These are phyloP conservation scores for Phalacrocorax aristotelis DNA, from an alignment of 2,113 vertebrate species.

Conservation along the genomic window DNA sequence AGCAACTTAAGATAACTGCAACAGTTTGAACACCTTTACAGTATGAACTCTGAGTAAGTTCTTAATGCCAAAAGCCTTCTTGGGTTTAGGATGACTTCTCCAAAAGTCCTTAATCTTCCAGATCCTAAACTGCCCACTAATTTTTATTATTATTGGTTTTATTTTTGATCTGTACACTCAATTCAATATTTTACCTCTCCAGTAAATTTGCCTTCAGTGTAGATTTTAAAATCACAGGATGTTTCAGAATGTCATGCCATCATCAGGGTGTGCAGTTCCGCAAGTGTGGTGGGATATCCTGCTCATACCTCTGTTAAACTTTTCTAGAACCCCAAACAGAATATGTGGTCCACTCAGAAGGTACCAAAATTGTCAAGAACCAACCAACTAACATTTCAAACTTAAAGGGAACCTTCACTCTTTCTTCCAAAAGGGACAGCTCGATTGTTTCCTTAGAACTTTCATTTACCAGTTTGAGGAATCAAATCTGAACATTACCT, in stretches of 20 bases:
- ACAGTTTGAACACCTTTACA: not conserved
- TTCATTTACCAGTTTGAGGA: not conserved
- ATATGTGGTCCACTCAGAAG: not conserved
- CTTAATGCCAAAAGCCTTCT: not conserved
- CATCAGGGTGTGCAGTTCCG: not conserved
- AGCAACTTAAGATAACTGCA: not conserved
- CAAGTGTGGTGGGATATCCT: not conserved
- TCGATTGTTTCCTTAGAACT: not conserved
- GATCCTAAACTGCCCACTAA: not conserved
- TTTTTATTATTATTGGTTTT: not conserved
- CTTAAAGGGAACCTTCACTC: not conserved
- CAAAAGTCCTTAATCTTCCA: not conserved
- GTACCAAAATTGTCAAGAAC: not conserved
- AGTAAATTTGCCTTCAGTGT: not conserved
- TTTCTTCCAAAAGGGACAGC: not conserved
- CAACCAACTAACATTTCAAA: not conserved
- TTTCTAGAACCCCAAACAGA: not conserved
- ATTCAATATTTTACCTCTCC: not conserved
- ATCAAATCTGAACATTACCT: not conserved
- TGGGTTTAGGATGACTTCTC: not conserved
- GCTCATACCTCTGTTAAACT: too few species aligned
- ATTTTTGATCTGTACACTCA: not conserved
- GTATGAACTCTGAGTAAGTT: not conserved
- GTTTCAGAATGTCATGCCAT: not conserved
- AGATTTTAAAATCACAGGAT: not conserved